These are phyloP conservation scores for Tragelaphus strepsiceros DNA, from an alignment of 2,113 vertebrate genomes.

Conservation along the genomic window DNA sequence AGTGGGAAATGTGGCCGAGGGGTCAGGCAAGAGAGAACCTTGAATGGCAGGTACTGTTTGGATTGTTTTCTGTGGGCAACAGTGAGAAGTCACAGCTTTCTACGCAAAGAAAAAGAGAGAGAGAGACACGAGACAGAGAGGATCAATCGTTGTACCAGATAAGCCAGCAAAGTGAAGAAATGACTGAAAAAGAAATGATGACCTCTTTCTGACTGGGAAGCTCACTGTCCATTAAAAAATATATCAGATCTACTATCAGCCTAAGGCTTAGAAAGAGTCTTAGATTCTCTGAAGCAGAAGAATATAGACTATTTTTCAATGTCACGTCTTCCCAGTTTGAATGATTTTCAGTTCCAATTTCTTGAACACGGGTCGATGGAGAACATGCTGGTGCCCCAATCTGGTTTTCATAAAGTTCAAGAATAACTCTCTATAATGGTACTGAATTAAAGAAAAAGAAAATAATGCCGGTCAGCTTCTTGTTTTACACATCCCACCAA, in stretches of 20 bases:
- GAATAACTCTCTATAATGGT: conserved; percentile 77
- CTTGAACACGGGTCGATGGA: conserved; percentile 71
- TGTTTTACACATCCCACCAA: conserved; percentile 71
- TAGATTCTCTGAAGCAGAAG: conserved; percentile 57
- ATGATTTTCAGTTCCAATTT: conserved; percentile 78
- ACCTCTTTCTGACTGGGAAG: conserved; percentile 2
- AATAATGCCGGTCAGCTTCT: conserved; percentile 66
- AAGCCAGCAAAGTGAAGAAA: background rate
- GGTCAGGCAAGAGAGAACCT: background rate
- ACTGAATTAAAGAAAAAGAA: conserved; percentile 58
- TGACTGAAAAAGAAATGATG: background rate
- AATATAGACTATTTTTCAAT: conserved; percentile 73
- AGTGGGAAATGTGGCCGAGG: background rate
- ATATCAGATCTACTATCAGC: background rate
- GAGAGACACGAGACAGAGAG: background rate
- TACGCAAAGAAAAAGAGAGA: background rate
- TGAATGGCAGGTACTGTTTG: background rate
- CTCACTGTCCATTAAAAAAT: background rate
- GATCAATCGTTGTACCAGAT: background rate
- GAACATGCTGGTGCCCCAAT: conserved; percentile 68
- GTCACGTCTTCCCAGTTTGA: conserved; percentile 76
- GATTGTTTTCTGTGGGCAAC: background rate
- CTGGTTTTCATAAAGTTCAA: conserved; percentile 81
- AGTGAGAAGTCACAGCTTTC: background rate
- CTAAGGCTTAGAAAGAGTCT: conserved; percentile 46